These are phyloP conservation scores for Drosophila glabriapex DNA, from an alignment of 2,888 invertebrate genomes.

Conservation along the genomic window DNA sequence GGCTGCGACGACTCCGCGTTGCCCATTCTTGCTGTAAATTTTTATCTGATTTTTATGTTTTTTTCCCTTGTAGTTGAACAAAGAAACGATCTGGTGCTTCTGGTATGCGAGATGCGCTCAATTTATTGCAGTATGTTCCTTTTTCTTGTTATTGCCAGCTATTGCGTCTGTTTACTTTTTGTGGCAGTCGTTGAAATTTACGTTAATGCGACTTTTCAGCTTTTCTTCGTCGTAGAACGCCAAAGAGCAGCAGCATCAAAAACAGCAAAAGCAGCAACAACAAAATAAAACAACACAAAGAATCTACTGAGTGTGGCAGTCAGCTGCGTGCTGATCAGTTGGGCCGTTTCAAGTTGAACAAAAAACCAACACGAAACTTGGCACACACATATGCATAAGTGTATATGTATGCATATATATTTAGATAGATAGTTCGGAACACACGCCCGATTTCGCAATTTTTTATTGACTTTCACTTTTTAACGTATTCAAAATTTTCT, in stretches of 20 bases:
- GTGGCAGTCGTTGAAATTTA: conserved; percentile 50
- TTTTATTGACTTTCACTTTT: conserved; percentile 69
- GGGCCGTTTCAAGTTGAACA: conserved; percentile 49
- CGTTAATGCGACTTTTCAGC: conserved; percentile 71
- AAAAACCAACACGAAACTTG: conserved; percentile 37
- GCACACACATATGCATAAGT: conserved; percentile 31
- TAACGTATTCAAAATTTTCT: conserved; percentile 1
- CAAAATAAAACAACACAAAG: conserved; percentile 50
- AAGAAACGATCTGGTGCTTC: conserved; percentile 41
- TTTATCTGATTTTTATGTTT: conserved; percentile 7
- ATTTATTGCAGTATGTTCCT: conserved; percentile 46
- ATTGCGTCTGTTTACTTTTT: conserved; percentile 44
- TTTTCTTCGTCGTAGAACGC: conserved; percentile 37
- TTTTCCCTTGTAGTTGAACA: conserved; percentile 40
- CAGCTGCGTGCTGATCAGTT: conserved; percentile 31
- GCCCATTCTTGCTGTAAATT: conserved; percentile 71
- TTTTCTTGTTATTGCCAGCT: conserved; percentile 33
- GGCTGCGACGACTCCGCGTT: conserved; percentile 77
- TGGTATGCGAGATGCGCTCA: conserved; percentile 52
- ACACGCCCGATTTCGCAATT: conserved; percentile 77
- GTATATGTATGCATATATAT: conserved; percentile 26
- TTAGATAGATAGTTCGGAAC: conserved; percentile 32
- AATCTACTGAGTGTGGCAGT: conserved; percentile 26
- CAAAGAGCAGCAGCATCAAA: conserved; percentile 23
- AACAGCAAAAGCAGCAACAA: conserved; percentile 17